phyloP scores from a whole-genome alignment of 2,113 vertebrate genomes.

The Phrynocephalus versicolor region DNA sequence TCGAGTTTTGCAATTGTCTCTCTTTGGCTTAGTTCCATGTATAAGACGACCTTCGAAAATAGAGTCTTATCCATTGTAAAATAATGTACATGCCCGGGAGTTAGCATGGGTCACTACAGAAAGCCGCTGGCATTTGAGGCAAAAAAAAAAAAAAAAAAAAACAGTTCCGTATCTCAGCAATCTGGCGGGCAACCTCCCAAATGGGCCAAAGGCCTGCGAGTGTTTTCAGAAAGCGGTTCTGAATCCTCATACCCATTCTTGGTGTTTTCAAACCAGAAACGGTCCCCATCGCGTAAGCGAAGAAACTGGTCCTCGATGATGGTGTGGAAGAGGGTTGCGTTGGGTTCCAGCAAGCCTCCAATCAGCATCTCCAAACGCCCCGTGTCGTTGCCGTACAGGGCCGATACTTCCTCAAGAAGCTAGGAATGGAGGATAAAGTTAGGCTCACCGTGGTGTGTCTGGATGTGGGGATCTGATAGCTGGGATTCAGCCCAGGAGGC shows the following conservation, averaged over 20 bases:
- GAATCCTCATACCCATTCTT: conserved; percentile 83
- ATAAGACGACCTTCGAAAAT: too few relatives aligned
- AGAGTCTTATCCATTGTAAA: too few relatives aligned
- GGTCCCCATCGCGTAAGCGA: conserved; percentile 89
- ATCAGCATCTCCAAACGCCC: conserved; percentile 86
- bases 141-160: too few relatives aligned
- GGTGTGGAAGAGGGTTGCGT: conserved; percentile 74
- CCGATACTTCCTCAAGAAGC: conserved; percentile 66
- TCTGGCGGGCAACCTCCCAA: too few relatives aligned
- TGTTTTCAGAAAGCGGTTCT: too few relatives aligned
- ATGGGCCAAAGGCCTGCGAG: background rate
- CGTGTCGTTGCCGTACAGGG: conserved; percentile 76
- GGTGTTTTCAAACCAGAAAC: conserved; percentile 97
- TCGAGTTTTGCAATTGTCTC: too few relatives aligned
- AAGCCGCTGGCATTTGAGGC: too few relatives aligned
- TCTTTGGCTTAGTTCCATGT: too few relatives aligned
- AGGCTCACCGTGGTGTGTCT: background rate
- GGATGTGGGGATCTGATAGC: too few relatives aligned
- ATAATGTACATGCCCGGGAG: too few relatives aligned
- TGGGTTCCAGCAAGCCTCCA: conserved; percentile 84
- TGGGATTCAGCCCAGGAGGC: too few relatives aligned
- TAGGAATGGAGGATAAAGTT: conserved; percentile 33
- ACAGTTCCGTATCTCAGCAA: background rate
- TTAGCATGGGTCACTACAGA: too few relatives aligned
- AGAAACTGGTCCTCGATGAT: conserved; percentile 90